These are phyloP conservation scores for Pseudomyrmex dendroicus DNA, from an alignment of 1,140 invertebrate genomes.

Conservation along the genomic window DNA sequence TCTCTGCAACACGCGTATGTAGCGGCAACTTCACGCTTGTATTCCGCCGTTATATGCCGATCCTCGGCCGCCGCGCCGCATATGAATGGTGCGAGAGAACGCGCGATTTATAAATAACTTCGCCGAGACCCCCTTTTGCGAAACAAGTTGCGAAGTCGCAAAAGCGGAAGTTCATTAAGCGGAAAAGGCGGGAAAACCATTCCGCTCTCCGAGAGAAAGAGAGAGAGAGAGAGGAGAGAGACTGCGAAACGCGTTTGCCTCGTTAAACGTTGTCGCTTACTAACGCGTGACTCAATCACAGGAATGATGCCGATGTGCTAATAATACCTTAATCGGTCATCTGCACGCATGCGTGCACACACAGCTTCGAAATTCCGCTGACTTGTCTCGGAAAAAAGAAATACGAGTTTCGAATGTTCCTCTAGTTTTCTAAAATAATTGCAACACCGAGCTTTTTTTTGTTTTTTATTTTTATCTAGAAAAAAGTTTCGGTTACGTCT, in stretches of 20 bases:
- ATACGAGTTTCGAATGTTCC: not conserved
- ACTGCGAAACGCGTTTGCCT: not conserved
- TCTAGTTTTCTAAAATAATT: slow-evolving; percentile 4
- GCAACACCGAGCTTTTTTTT: not conserved
- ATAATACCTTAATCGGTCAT: slow-evolving; percentile 24
- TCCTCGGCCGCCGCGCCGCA: not conserved
- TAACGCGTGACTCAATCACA: slow-evolving; percentile 4
- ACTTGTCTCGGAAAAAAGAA: not conserved
- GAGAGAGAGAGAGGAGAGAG: not conserved
- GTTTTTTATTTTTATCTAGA: not conserved
- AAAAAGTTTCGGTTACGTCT: not conserved
- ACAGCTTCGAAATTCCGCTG: not conserved
- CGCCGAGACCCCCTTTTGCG: slow-evolving; percentile 27
- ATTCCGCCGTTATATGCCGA: slow-evolving; percentile 3
- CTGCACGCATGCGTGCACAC: not conserved
- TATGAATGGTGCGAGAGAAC: not conserved
- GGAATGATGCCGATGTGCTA: not conserved
- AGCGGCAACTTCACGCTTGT: slow-evolving; percentile 17
- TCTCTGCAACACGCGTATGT: not conserved
- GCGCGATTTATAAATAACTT: slow-evolving; percentile 46
- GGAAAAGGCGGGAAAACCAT: slow-evolving; percentile 27
- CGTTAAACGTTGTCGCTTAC: not conserved
- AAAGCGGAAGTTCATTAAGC: slow-evolving; percentile 51
- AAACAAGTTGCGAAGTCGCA: slow-evolving; percentile 36
- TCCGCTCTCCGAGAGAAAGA: not conserved